Percentiles rank a stretch among this genome's conserved stretches.
These are phyloP conservation scores for Aromia moschata DNA, from an alignment of 2,888 invertebrate genomes.

Conservation along the genomic window DNA sequence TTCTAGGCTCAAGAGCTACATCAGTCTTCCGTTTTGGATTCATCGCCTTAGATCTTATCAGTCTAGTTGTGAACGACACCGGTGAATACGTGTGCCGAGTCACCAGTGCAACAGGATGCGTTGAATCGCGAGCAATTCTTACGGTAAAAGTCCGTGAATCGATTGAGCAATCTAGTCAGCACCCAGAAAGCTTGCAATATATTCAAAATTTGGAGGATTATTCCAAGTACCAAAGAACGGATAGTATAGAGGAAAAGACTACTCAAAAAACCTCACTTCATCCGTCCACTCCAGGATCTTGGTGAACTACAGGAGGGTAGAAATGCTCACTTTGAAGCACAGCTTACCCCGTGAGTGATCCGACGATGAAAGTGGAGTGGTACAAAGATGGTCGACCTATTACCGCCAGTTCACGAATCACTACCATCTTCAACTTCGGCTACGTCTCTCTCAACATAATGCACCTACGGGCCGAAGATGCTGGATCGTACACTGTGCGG, in stretches of 20 bases:
- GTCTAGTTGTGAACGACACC: slow-evolving; percentile 84
- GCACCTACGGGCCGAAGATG: slow-evolving; percentile 98
- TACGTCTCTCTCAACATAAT: slow-evolving; percentile 98
- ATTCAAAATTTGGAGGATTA: slow-evolving; percentile 92
- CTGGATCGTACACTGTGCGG: slow-evolving; percentile 91
- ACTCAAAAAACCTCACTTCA: slow-evolving; percentile 87
- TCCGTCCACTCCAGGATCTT: slow-evolving; percentile 85
- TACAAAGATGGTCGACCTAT: slow-evolving; percentile 94
- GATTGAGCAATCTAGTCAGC: slow-evolving; percentile 88
- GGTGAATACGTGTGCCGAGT: slow-evolving; percentile 93
- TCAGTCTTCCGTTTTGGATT: slow-evolving; percentile 97
- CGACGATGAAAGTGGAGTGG: slow-evolving; percentile 97
- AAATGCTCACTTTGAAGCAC: slow-evolving; percentile 93
- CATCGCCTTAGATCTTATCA: slow-evolving; percentile 91
- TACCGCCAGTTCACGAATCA: slow-evolving; percentile 96
- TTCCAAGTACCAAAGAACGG: slow-evolving; percentile 85
- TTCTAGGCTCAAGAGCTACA: slow-evolving; percentile 90
- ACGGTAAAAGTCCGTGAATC: slow-evolving; percentile 83
- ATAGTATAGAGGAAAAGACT: slow-evolving; percentile 82
- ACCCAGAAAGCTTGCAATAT: slow-evolving; percentile 90
- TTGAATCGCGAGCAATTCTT: slow-evolving; percentile 84
- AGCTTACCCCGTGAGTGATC: slow-evolving; percentile 92
- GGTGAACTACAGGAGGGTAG: slow-evolving; percentile 90
- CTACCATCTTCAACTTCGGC: slow-evolving; percentile 98
- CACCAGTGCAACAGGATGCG: slow-evolving; percentile 85